A percentile compares a stretch with the other conserved stretches of the same genome.
phyloP scores from a whole-genome alignment of 1,140 invertebrate species.

The Monomorium pharaonis region DNA sequence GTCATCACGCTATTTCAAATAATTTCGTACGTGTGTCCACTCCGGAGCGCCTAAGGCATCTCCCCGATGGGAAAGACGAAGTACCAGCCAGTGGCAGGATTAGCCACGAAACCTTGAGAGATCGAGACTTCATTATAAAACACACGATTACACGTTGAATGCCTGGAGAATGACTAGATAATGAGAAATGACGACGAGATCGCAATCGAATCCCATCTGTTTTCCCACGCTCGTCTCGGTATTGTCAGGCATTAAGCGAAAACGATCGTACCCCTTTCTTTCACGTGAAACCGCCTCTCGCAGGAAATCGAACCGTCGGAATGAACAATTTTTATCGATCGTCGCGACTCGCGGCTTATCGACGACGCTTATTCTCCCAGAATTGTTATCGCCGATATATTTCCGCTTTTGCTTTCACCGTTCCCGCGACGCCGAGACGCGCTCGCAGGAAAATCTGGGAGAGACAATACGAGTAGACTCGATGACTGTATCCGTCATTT shows the following conservation, averaged over 20 bases:
- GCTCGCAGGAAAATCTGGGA: not conserved
- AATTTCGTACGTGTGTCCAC: not conserved
- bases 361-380: constrained; percentile 61
- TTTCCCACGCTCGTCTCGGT: constrained; percentile 27
- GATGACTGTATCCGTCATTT: not conserved
- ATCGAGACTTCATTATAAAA: constrained; percentile 38
- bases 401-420: constrained; percentile 79
- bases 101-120: constrained; percentile 20
- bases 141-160: constrained; percentile 6
- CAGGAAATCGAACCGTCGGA: constrained; percentile 22
- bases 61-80: not conserved
- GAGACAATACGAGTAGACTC: not conserved
- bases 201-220: constrained; percentile 16
- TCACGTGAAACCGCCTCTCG: not conserved
- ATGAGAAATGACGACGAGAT: constrained; percentile 14
- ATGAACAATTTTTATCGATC: constrained; percentile 30
- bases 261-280: not conserved
- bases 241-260: constrained; percentile 25
- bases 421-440: constrained; percentile 65
- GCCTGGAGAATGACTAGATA: constrained; percentile 16
- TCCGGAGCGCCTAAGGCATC: not conserved
- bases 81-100: not conserved
- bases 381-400: constrained; percentile 68
- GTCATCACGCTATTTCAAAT: not conserved
- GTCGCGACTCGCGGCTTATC: not conserved